Evolutionary conservation across 2,888 invertebrate genomes (phyloP).

Genomic region (Ceratothoa steindachneri): DNA sequence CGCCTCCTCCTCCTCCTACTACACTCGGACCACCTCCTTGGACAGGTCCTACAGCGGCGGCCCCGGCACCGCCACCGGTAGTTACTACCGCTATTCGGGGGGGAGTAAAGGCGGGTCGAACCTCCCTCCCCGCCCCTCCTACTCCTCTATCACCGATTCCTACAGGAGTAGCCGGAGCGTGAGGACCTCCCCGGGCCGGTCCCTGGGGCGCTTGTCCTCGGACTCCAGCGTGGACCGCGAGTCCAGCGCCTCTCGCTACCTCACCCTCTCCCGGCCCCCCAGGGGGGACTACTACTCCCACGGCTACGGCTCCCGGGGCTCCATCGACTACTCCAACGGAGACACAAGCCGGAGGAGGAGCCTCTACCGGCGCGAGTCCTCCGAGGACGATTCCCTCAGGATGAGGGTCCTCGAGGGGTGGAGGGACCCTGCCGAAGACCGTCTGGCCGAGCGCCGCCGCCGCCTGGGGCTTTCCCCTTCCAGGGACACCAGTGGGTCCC

Average conservation of each 20-base stretch:
- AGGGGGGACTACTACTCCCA: slow-evolving; percentile 28
- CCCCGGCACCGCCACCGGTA: slow-evolving; percentile 12
- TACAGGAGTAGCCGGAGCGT: slow-evolving; percentile 38
- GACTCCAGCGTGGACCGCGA: slow-evolving; percentile 15
- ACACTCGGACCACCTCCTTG: slow-evolving; percentile 34
- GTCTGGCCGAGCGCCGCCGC: not conserved
- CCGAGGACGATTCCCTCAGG: slow-evolving; percentile 23
- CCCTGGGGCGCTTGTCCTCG: slow-evolving; percentile 21
- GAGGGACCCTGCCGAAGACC: not conserved
- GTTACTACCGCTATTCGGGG: slow-evolving; percentile 27
- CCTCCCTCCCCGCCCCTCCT: slow-evolving; percentile 40
- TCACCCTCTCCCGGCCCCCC: not conserved
- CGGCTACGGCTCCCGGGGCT: slow-evolving; percentile 40
- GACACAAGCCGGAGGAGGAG: slow-evolving; percentile 36
- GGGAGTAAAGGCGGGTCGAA: not conserved
- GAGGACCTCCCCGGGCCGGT: slow-evolving; percentile 31
- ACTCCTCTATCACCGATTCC: slow-evolving; percentile 35
- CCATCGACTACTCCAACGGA: slow-evolving; percentile 29
- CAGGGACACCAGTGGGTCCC: not conserved
- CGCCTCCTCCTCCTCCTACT: slow-evolving; percentile 33
- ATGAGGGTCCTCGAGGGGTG: slow-evolving; percentile 20
- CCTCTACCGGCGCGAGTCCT: slow-evolving; percentile 35
- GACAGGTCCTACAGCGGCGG: slow-evolving; percentile 26
- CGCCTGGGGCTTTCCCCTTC: not conserved
- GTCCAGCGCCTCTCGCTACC: slow-evolving; percentile 14